Evolutionary conservation across 2,888 invertebrate genomes (phyloP).

Genomic region (Erebia epiphron): DNA sequence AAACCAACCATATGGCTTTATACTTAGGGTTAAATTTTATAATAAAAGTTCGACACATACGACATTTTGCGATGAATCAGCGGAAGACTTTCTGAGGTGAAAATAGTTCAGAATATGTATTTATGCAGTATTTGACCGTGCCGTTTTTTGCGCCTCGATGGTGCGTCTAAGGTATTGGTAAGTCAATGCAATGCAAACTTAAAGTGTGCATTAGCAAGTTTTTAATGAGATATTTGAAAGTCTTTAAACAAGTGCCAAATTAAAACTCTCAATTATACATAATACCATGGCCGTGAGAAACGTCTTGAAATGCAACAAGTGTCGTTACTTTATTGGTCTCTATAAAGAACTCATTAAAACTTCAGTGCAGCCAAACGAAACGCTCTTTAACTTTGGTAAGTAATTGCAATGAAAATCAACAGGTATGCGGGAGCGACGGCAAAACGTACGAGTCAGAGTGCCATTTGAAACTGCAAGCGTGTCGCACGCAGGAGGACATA

Average conservation of each 20-base stretch:
- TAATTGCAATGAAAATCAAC: conserved; percentile 46
- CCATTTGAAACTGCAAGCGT: conserved; percentile 90
- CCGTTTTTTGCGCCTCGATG: no score
- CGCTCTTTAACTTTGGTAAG: conserved; percentile 31
- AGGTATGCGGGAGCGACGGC: conserved; percentile 90
- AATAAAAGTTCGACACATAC: no score
- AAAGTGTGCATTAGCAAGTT: background rate
- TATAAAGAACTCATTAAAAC: conserved; percentile 33
- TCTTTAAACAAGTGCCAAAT: background rate
- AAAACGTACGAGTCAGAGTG: conserved; percentile 94
- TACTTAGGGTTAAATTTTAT: no score
- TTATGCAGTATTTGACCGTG: no score
- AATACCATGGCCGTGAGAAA: conserved; percentile 13
- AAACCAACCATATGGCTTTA: no score
- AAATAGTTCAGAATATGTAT: no score
- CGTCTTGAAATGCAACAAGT: conserved; percentile 32
- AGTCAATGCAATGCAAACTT: background rate
- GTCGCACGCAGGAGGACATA: conserved; percentile 91
- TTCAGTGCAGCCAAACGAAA: conserved; percentile 31
- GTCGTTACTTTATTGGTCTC: conserved; percentile 29
- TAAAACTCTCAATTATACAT: conserved; percentile 11
- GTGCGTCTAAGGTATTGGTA: no score
- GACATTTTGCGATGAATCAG: no score
- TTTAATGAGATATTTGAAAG: background rate
- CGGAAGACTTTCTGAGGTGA: no score